These are phyloP conservation scores for Pseudolaguvia tuberculata DNA, from an alignment of 2,113 vertebrate genomes.

Conservation along the genomic window DNA sequence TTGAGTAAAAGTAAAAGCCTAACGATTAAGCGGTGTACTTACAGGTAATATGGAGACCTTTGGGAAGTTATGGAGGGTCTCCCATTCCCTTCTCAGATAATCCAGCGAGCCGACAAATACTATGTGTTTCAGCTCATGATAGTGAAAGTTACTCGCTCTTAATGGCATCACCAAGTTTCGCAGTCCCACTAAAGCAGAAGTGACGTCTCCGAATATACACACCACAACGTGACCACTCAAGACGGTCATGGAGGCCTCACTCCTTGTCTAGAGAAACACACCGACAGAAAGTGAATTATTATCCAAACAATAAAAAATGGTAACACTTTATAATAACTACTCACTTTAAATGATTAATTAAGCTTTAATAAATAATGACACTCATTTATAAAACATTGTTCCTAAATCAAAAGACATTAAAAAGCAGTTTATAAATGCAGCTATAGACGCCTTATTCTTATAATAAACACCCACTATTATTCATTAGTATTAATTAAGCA, in stretches of 20 bases:
- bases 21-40: slow-evolving; percentile 66
- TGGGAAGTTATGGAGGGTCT: slow-evolving; percentile 98
- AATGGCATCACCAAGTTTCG: slow-evolving; percentile 99
- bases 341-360: no score
- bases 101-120: slow-evolving; percentile 98
- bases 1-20: not conserved
- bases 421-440: no score
- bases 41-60: slow-evolving; percentile 98
- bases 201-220: slow-evolving; percentile 98
- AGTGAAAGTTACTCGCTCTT: slow-evolving; percentile 99
- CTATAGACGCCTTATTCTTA: no score
- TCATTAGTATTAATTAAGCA: no score
- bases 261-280: slow-evolving; percentile 79
- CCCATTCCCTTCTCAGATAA: slow-evolving; percentile 96
- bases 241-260: slow-evolving; percentile 98
- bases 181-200: slow-evolving; percentile 95
- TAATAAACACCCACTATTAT: no score
- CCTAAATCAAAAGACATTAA: no score
- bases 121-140: slow-evolving; percentile 96
- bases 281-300: slow-evolving; percentile 20
- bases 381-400: no score
- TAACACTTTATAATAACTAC: no score
- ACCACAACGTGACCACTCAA: slow-evolving; percentile 98
- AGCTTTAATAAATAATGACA: no score
- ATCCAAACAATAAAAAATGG: not conserved